Evolutionary conservation across 1,140 invertebrate species (phyloP), one percentile per base, ranked within the genome.

Genomic region (Lucilia cuprina): DNA sequence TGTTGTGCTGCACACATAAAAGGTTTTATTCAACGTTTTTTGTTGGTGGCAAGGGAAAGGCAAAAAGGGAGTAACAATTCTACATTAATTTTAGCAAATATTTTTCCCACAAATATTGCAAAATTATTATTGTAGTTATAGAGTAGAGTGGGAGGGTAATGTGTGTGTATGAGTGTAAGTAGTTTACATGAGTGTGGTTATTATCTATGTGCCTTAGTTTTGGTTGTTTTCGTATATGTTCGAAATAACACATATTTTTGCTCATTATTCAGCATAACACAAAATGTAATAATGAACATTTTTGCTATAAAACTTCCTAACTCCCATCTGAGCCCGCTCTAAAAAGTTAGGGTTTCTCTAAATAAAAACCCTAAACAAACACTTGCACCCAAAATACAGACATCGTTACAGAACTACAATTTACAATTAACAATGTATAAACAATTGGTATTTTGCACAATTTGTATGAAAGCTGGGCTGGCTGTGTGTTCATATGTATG

Each of bases 201-300:
- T 21, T 21, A 70, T 70, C n/a, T 70, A 70, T 70, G 19, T 12
- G n/a, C 9, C 19, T 70, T 3, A 70, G 19, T 70, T 14, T 60
- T 60, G 50, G 13, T 5, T 5, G 50, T 60, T 14, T 60, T 17
- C 25, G 65, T 70, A 17, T 70, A 78, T 41, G 75, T 35, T 78
- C 75, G 35, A 78, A 30, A 30, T 3, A 30, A 30, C 25, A 47
- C 75, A 78, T 78, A 47, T 47, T 78, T 78, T 78, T 19, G 35
- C 41, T 78, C 75, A 78, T 78, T 78, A 78, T 78, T 78, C 17
- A 78, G 75, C 75, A 78, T 47, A 78, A 78, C 17, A 47, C 14
- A 10, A 19, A 30, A 35, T 41, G 75, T 47, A 78, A 47, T 41
- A 41, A 78, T 78, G 75, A 19, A n/a, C 19, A 75, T 75, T 30